phyloP scores from a whole-genome alignment of 2,888 invertebrate species.

The Scaeva pyrastri region DNA sequence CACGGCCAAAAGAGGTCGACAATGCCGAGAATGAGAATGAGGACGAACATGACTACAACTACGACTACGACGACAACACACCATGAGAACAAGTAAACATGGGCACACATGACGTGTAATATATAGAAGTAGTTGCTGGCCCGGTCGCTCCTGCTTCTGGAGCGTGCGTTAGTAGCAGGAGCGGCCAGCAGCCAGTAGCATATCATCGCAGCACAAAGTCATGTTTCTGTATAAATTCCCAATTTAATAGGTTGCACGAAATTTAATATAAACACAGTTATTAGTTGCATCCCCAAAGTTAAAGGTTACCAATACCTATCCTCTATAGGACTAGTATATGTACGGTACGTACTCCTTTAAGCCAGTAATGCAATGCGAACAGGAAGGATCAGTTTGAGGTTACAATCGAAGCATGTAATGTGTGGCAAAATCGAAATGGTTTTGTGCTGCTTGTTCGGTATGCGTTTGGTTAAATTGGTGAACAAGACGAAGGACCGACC shows the following conservation, averaged over 20 bases:
- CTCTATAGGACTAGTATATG: too few relatives aligned
- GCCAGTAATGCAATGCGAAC: conserved; percentile 72
- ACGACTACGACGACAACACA: neutral
- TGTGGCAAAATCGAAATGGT: conserved; percentile 62
- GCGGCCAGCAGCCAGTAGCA: neutral
- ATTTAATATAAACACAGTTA: conserved; percentile 66
- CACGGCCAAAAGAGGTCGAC: conserved; percentile 16
- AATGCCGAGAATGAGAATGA: neutral
- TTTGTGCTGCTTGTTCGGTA: conserved; percentile 15
- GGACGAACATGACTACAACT: too few relatives aligned
- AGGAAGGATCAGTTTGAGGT: conserved; percentile 73
- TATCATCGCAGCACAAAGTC: conserved; percentile 10
- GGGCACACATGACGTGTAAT: conserved; percentile 4
- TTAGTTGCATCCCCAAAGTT: conserved; percentile 66
- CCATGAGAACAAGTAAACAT: conserved; percentile 26
- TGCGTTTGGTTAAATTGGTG: conserved; percentile 14
- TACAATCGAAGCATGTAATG: conserved; percentile 73
- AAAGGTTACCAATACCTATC: conserved; percentile 52
- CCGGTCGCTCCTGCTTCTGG: neutral
- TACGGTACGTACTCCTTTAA: conserved; percentile 35
- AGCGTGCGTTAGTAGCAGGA: neutral
- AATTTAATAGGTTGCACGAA: conserved; percentile 61
- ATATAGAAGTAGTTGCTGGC: conserved; percentile 24
- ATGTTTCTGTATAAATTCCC: conserved; percentile 52
- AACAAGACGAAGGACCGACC: neutral